These are phyloP conservation scores for Fregetta grallaria DNA, from an alignment of 2,113 vertebrate genomes.

Conservation along the genomic window DNA sequence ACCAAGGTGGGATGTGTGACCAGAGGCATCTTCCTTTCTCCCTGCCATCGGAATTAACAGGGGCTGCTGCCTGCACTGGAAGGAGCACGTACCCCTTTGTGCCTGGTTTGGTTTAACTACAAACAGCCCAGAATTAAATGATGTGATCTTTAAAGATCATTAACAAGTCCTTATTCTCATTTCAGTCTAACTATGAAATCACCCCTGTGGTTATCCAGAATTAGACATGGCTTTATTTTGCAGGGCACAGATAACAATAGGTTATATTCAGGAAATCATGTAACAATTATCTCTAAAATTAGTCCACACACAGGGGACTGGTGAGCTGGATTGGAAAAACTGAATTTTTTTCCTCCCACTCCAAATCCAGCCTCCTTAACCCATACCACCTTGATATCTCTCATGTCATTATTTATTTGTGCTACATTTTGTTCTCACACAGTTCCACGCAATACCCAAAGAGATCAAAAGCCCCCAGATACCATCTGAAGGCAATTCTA, in stretches of 20 bases:
- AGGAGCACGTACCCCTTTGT: background rate
- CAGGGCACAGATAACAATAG: conserved; percentile 8
- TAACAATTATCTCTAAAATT: conserved; percentile 1
- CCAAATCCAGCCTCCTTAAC: background rate
- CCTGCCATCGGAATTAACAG: rapidly evolving
- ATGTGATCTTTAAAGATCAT: background rate
- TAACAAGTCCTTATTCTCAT: background rate
- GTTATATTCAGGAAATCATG: background rate
- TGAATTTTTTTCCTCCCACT: background rate
- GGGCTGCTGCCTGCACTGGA: background rate
- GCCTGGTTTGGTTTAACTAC: background rate
- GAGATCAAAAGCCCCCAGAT: background rate
- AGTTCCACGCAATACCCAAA: background rate
- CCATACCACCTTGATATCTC: background rate
- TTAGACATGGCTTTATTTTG: background rate
- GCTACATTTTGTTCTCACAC: background rate
- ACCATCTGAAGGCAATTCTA: rapidly evolving
- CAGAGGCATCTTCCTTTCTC: background rate
- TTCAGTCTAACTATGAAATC: background rate
- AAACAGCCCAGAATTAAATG: background rate
- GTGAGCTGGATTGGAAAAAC: background rate
- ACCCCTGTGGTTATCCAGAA: background rate
- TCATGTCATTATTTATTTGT: background rate
- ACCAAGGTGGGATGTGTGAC: background rate
- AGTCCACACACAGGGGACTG: background rate